These are phyloP conservation scores for Brachionus manjavacas DNA, from an alignment of 1,140 invertebrate species.

Conservation along the genomic window DNA sequence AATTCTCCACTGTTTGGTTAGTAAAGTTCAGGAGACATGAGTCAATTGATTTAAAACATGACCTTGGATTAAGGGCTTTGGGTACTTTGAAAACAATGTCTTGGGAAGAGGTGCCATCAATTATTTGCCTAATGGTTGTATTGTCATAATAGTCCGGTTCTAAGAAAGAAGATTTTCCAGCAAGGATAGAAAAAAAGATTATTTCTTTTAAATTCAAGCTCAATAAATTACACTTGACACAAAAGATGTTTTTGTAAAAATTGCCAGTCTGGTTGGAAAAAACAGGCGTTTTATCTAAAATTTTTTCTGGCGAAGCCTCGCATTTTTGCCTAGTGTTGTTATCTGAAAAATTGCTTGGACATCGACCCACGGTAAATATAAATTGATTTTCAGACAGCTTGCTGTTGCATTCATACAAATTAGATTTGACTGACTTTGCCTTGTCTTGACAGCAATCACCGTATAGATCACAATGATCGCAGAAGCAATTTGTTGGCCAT, in stretches of 20 bases:
- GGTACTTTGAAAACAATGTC: not conserved
- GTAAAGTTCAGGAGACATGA: not conserved
- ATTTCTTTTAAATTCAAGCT: not conserved
- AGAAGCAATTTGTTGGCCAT: not conserved
- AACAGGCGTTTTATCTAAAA: not conserved
- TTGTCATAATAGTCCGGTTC: not conserved
- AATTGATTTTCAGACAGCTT: not conserved
- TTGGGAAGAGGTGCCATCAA: not conserved
- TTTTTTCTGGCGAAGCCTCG: not conserved
- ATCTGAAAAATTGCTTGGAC: not conserved
- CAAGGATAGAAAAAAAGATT: not conserved
- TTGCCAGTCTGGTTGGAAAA: not conserved
- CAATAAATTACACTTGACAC: not conserved
- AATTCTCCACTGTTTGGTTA: not conserved
- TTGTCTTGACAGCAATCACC: not conserved
- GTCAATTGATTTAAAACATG: not conserved
- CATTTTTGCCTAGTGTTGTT: not conserved
- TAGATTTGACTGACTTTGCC: not conserved
- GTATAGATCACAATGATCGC: not conserved
- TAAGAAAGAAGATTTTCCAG: not conserved
- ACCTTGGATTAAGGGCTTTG: not conserved
- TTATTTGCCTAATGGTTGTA: not conserved
- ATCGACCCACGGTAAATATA: not conserved
- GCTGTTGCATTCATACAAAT: not conserved
- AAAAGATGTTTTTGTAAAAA: not conserved